phyloP scores from a whole-genome alignment of 2,113 vertebrate species.

The Strigops habroptila region DNA sequence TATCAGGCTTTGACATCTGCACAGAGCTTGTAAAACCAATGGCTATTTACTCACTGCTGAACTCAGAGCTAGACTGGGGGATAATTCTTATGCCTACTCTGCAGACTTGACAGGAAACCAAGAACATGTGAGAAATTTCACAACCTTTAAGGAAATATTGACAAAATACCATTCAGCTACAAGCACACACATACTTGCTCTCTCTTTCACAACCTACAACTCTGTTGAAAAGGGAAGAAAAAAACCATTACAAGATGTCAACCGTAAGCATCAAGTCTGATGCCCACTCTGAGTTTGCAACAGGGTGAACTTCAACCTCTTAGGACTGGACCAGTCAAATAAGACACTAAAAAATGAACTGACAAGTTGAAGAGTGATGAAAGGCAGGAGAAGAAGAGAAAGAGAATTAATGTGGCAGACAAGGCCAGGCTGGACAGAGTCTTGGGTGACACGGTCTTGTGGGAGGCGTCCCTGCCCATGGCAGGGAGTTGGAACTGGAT shows the following conservation, averaged over 20 bases:
- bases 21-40: not conserved
- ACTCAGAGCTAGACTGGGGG: not conserved
- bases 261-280: not conserved
- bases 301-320: not conserved
- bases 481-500: not conserved
- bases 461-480: not conserved
- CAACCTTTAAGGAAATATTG: slow-evolving; percentile 46
- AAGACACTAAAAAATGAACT: not conserved
- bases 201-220: slow-evolving; percentile 21
- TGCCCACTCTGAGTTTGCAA: not conserved
- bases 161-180: slow-evolving; percentile 12
- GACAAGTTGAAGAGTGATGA: not conserved
- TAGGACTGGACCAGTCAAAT: not conserved
- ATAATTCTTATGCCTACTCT: not conserved
- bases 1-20: not conserved
- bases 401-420: not conserved
- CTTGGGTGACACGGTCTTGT: not conserved
- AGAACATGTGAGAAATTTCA: slow-evolving; percentile 46
- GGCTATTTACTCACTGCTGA: not conserved
- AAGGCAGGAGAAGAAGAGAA: not conserved
- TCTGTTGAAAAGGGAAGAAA: not conserved
- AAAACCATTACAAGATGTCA: not conserved
- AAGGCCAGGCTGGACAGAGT: not conserved
- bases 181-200: not conserved
- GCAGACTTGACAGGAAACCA: not conserved